phyloP scores from a whole-genome alignment of 2,113 vertebrate species.

The Rhinichthys klamathensis region DNA sequence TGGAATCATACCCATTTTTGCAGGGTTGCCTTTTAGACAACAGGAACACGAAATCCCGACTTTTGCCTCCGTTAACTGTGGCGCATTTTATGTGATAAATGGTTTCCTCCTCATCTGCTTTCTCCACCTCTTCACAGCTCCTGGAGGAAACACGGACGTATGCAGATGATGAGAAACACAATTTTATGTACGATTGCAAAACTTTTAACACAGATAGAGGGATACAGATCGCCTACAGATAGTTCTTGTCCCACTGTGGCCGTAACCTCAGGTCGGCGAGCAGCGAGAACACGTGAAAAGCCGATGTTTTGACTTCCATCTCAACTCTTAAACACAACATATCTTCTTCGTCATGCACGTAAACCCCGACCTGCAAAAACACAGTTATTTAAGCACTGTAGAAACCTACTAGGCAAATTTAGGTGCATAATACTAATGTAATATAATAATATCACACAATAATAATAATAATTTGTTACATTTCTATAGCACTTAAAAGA shows the following conservation, averaged over 20 bases:
- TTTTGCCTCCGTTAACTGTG: constrained; percentile 74
- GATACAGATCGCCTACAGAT: constrained; percentile 47
- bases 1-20: constrained; percentile 76
- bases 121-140: constrained; percentile 83
- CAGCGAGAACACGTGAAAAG: constrained; percentile 81
- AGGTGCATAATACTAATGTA: neutral
- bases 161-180: neutral
- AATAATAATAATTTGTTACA: no score
- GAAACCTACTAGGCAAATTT: neutral
- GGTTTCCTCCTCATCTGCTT: constrained; percentile 87
- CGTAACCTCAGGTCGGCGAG: constrained; percentile 87
- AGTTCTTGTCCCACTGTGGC: constrained; percentile 89
- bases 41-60: constrained; percentile 89
- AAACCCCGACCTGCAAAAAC: constrained; percentile 81
- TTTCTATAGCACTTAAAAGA: no score
- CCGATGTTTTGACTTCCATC: constrained; percentile 76
- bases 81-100: constrained; percentile 87
- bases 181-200: neutral
- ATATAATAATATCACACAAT: no score
- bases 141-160: constrained; percentile 65
- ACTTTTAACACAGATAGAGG: neutral
- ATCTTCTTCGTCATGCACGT: constrained; percentile 89
- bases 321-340: constrained; percentile 90
- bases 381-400: neutral
- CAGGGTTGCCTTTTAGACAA: constrained; percentile 88